Percentiles rank a stretch among this genome's conserved stretches.
phyloP scores from a whole-genome alignment of 2,113 vertebrate genomes.

The Hepsetus odoe region DNA sequence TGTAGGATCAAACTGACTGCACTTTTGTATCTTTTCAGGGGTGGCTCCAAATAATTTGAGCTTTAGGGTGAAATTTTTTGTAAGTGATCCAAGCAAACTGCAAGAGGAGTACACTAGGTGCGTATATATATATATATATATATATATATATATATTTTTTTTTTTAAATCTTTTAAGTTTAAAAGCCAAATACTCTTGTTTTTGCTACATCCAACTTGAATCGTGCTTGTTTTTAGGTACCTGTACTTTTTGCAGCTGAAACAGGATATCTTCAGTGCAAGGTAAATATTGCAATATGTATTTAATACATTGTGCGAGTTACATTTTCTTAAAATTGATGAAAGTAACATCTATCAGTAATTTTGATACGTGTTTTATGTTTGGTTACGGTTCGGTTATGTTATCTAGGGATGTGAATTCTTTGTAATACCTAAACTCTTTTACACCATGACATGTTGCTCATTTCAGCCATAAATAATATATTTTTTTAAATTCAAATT shows the following conservation, averaged over 20 bases:
- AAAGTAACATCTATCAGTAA: too few species aligned
- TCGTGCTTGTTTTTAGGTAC: conserved; percentile 81
- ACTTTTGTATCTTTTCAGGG: conserved; percentile 73
- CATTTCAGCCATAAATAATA: too few species aligned
- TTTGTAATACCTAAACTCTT: too few species aligned
- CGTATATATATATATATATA: conserved; percentile 40
- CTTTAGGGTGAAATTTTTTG: conserved; percentile 99
- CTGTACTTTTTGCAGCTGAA: conserved; percentile 98
- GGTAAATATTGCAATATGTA: conserved; percentile 73
- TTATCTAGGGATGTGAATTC: too few species aligned
- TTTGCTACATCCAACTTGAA: neutral
- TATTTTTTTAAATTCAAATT: too few species aligned
- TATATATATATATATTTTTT: neutral
- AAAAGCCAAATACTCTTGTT: neutral
- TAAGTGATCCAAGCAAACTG: conserved; percentile 92
- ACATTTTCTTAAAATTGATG: too few species aligned
- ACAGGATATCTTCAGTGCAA: conserved; percentile 93
- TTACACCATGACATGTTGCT: too few species aligned
- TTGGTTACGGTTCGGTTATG: too few species aligned
- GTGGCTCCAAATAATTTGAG: conserved; percentile 91
- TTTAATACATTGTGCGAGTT: neutral
- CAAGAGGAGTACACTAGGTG: conserved; percentile 99
- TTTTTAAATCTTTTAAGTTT: neutral
- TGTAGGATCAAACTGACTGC: neutral
- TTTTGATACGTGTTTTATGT: too few species aligned